Evolutionary conservation across 1,140 invertebrate genomes (phyloP), one percentile per base, ranked within the genome.

Genomic region (Mamestra configurata): DNA sequence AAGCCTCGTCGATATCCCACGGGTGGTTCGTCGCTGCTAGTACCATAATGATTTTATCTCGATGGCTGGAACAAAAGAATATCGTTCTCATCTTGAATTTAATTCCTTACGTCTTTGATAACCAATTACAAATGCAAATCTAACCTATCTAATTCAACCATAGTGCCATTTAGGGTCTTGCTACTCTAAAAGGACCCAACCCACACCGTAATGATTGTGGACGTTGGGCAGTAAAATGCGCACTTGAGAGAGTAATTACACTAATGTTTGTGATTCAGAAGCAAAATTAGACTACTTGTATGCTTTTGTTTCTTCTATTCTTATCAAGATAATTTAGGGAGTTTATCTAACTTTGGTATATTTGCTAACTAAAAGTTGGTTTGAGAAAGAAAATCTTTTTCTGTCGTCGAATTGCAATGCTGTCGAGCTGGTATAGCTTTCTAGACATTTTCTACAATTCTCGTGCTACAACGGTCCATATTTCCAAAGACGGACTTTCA

Each of bases 1-100:
- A 96, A 13, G 99, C 99, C 95, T 99, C 99, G 92, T 99, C 99
- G 87, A 99, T 98, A 91, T 99, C 99, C 99, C 99, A 99, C 1
- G 99, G 99, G 93, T 99, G 99, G 96, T 99, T 99, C 0, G 99
- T 99, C 0, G 99, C 99, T 7, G 99, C 99, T 80, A 99, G 94
- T 10, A 99, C 99, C 98, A 99, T 99, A 0, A 99, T 98, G 18
- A 99, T 95, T 87, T 97, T 97, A 20, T 97, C 96, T 79, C 96
- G 96, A 84, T 96, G 94, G 70, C 95, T 95, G 76, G 95, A 90
- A 97, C n/a, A 59, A 73, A 72, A 27, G 0, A 64, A 18, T 18
- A 64, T 40, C 2, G 6, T 10, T 4, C 37, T 40, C 37, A 40
- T 40, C 37, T n/a, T n/a, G n/a, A n/a, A n/a, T n/a, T n/a, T n/a